Evolutionary conservation across 2,797 vertebrate species (phyloP), one percentile per base, ranked within the genome.

Genomic region (Yasuhikotakia modesta): DNA sequence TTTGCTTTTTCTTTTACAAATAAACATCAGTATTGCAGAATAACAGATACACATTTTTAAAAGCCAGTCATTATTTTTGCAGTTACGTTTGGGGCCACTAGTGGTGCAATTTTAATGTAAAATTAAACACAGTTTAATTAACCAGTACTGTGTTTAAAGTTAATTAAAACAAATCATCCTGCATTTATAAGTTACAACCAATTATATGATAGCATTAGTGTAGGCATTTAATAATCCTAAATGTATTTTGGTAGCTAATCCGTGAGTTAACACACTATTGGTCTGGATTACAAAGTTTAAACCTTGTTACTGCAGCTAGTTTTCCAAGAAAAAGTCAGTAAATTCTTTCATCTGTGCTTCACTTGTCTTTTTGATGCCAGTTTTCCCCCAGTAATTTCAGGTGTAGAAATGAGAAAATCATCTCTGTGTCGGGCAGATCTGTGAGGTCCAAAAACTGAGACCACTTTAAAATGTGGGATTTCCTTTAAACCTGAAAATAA

Each of bases 161-260:
- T 17, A 21, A 1, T 53, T 58, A 2, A 69, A 69, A 35, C 7
- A 61, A 35, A 35, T 19, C 27, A 8, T 57, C 22, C 17, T 14
- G 39, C n/a, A 55, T 60, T 4, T 21, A 48, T n/a, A 52, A 57
- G 73, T 46, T 21, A 12, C 32, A 55, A 10, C 50, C 50, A 30
- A 27, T 67, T 67, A 58, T n/a, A 7, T 43, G 2, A 48, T 67
- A 52, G 64, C 58, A 17, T 79, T 32, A 27, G 67, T 24, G 39
- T 76, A 11, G 50, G 79, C 66, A 24, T 63, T n/a, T 69, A 80
- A 80, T 75, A 68, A 64, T 58, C 70, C 58, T 70, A 73, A 39
- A 45, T 22, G 53, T 43, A 53, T 58, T 68, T 61, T 66, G 45
- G 35, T 43, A 12, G 65, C 24, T 70, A 80, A 80, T 76, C 79